phyloP scores from a whole-genome alignment of 2,113 vertebrate genomes.

The Prolemur simus region DNA sequence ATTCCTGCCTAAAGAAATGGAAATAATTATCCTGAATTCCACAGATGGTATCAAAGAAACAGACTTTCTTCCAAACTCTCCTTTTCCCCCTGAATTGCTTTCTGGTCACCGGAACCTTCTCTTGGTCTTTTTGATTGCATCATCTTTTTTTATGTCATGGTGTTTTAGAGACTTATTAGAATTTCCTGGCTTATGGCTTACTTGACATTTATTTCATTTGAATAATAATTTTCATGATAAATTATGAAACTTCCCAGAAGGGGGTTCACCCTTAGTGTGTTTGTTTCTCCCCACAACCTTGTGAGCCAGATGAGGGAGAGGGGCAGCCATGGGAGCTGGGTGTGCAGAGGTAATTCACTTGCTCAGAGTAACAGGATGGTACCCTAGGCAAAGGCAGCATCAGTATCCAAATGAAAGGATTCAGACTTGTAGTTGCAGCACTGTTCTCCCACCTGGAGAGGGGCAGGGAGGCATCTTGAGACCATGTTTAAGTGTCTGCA shows the following conservation, averaged over 20 bases:
- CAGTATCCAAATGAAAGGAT: background rate
- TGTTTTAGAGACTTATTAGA: background rate
- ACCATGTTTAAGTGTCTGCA: background rate
- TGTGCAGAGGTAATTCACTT: background rate
- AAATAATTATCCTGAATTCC: constrained; percentile 17
- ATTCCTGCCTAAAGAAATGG: constrained; percentile 29
- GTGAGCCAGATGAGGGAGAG: background rate
- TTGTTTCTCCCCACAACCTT: background rate
- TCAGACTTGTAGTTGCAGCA: background rate
- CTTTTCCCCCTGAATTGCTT: background rate
- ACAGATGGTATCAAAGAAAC: constrained; percentile 41
- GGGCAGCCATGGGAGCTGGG: background rate
- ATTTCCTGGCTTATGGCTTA: background rate
- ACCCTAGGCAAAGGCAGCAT: background rate
- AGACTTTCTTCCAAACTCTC: background rate
- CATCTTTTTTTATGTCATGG: background rate
- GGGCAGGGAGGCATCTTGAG: background rate
- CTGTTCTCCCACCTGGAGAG: background rate
- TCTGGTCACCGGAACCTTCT: constrained; percentile 24
- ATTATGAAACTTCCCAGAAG: background rate
- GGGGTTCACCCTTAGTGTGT: background rate
- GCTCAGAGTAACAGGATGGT: background rate
- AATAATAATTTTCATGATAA: background rate
- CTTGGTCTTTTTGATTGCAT: background rate
- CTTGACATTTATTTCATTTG: background rate